A percentile compares a stretch with the other conserved stretches of the same genome.
phyloP scores from a whole-genome alignment of 2,797 vertebrate genomes.

The Spea hammondii region DNA sequence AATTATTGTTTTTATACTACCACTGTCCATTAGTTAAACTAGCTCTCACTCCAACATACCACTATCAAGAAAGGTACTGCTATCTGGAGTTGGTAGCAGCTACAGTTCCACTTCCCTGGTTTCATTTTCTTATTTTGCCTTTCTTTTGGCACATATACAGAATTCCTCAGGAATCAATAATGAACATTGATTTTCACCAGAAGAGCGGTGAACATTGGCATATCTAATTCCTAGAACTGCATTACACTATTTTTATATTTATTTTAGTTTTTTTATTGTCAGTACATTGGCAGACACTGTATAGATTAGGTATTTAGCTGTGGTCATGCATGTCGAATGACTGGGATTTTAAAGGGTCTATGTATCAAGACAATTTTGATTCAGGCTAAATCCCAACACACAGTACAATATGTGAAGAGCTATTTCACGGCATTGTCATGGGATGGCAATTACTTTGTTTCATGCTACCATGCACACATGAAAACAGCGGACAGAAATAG shows the following conservation, averaged over 20 bases:
- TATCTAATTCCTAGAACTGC: neutral
- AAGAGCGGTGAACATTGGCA: no score
- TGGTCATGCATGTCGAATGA: conserved; percentile 19
- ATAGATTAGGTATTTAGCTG: conserved; percentile 5
- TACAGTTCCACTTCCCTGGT: neutral
- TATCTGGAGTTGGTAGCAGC: no score
- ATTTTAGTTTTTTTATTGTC: conserved; percentile 19
- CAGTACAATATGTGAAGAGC: conserved; percentile 34
- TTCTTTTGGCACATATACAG: neutral
- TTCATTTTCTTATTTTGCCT: neutral
- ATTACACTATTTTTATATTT: neutral
- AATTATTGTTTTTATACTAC: no score
- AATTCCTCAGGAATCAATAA: no score
- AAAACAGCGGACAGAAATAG: neutral
- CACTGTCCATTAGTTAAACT: no score
- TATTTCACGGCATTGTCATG: conserved; percentile 28
- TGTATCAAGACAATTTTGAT: conserved; percentile 33
- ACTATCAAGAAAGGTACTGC: no score
- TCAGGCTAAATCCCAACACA: conserved; percentile 31
- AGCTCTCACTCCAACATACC: no score
- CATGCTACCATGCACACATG: conserved; percentile 13
- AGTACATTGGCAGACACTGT: conserved; percentile 26
- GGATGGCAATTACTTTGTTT: conserved; percentile 15
- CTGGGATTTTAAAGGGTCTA: conserved; percentile 21
- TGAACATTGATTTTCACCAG: no score